Percentiles rank a stretch among this genome's conserved stretches.
These are phyloP conservation scores for Agonopterix subpropinquella DNA, from an alignment of 2,888 invertebrate genomes.

Conservation along the genomic window DNA sequence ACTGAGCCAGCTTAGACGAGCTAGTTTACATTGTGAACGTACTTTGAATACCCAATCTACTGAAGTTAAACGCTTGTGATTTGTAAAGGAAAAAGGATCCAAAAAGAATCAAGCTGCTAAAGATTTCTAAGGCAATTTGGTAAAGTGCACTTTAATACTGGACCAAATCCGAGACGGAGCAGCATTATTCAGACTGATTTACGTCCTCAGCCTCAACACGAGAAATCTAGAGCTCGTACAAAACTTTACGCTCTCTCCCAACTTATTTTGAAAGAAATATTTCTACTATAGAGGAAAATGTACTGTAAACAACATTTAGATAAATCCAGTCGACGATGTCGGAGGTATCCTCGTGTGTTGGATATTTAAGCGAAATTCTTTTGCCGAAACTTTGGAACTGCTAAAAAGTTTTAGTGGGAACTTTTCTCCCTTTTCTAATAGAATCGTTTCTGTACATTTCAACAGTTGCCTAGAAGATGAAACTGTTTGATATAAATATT, in stretches of 20 bases:
- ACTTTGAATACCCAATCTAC: too few species aligned
- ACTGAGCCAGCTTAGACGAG: too few species aligned
- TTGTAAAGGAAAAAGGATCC: slow-evolving; percentile 1
- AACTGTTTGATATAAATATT: too few species aligned
- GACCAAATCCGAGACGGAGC: slow-evolving; percentile 26
- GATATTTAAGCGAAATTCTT: too few species aligned
- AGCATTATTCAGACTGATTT: slow-evolving; percentile 38
- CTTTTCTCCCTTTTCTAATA: too few species aligned
- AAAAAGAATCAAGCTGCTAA: slow-evolving; percentile 4
- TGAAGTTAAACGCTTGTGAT: background rate
- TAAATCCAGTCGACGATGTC: background rate
- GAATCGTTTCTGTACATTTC: too few species aligned
- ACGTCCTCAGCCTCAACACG: slow-evolving; percentile 20
- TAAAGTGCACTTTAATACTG: slow-evolving; percentile 33
- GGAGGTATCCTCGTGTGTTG: too few species aligned
- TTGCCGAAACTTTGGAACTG: too few species aligned
- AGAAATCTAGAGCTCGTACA: slow-evolving; percentile 11
- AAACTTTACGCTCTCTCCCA: slow-evolving; percentile 9
- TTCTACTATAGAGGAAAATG: background rate
- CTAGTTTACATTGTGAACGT: too few species aligned
- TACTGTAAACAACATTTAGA: background rate
- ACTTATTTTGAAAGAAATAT: background rate
- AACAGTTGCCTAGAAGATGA: too few species aligned
- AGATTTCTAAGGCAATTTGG: slow-evolving; percentile 26
- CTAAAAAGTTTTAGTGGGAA: too few species aligned